Percentiles rank a stretch among this genome's conserved stretches.
Conservation (phyloP, 2,797 vertebrate genomes). For the Gallinago solitaria region DNA sequence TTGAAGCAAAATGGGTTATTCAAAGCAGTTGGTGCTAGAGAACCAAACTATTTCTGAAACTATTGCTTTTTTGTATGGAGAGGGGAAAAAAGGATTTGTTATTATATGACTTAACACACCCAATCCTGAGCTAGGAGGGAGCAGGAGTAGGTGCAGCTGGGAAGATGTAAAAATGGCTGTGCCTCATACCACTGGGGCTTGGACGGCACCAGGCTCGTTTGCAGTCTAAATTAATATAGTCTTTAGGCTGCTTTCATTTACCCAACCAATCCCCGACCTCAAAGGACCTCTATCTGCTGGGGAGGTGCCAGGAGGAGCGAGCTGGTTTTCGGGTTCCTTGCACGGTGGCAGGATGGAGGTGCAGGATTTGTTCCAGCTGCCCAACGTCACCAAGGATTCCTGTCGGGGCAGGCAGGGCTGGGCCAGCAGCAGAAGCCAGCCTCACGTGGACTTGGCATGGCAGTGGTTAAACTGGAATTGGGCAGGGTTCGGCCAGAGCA, state of each 20-base stretch:
- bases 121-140: neutral
- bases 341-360: neutral
- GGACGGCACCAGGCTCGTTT: neutral
- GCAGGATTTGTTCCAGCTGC: conserved; percentile 18
- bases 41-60: neutral
- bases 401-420: neutral
- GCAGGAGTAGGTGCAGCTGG: neutral
- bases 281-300: conserved; percentile 13
- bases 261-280: neutral
- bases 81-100: neutral
- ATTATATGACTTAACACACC: neutral
- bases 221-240: neutral
- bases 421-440: neutral
- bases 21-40: neutral
- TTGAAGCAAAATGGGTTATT: neutral
- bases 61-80: neutral
- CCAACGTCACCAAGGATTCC: conserved; percentile 40
- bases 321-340: neutral
- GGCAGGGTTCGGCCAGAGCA: neutral
- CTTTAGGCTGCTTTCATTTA: neutral
- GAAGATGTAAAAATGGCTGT: neutral
- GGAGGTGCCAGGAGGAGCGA: conserved; percentile 4
- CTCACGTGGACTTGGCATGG: neutral
- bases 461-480: neutral
- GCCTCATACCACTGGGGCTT: neutral